Base-by-base conservation (phyloP, 2,113 vertebrate genomes). In the Australoheros scitulus region DNA sequence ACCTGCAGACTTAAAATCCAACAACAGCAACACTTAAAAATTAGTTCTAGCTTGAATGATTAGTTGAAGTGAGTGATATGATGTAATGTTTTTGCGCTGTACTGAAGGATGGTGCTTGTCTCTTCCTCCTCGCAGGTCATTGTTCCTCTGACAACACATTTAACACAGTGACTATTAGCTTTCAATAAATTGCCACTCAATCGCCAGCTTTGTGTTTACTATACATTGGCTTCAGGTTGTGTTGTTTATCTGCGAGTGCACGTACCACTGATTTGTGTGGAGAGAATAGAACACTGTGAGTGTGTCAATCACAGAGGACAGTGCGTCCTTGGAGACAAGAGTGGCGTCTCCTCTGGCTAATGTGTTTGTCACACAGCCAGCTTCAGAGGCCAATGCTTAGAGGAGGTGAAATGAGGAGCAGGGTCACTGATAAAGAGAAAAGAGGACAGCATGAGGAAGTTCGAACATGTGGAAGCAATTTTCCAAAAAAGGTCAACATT, bases 341-440 rank as follows among this genome's bases (percentile, higher is more conserved):
- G 63, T 11, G n/a, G 9, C 9, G 26, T 79, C 50, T 77, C 61
- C 50, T 64, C 17, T 8, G 32, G 14, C 36, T 81, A 76, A 84
- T 20, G 29, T 9, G 55, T 72, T 76, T 76, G 81, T 81, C 81
- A 81, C 32, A 76, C 55, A 77, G 78, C 26, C 52, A 88, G 41
- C 41, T 61, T 24, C 59, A n/a, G 11, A 56, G 56, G 70, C 64
- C 43, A 50, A 26, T 1, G 20, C 32, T 36, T 18, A 7, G 20
- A 13, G 61, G 79, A 32, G 57, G 20, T 74, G 76, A 58, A 41
- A 41, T 34, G 20, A 17, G 59, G 17, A 20, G 43, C 47, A 10
- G 20, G 7, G 43, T 61, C 60, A 52, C 9, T 14, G 58, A 60
- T 22, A 61, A 55, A 74, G 32, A 38, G 29, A 56, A 70, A 26